These are phyloP conservation scores for Ochotona princeps DNA, from an alignment of 2,113 vertebrate genomes.

Conservation along the genomic window DNA sequence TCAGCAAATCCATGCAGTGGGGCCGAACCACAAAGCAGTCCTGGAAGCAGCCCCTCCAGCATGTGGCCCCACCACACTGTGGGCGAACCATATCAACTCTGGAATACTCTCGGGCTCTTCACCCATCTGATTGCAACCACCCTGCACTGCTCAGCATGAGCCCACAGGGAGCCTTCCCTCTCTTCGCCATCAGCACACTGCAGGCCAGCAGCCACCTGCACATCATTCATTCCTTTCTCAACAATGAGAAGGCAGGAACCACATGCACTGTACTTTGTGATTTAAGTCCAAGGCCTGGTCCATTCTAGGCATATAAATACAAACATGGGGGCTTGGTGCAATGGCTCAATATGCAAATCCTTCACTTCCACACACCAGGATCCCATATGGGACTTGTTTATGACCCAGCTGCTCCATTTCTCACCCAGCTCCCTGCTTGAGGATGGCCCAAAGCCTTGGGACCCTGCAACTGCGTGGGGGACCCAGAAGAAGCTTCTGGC, in stretches of 20 bases:
- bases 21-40: neutral
- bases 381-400: too few species aligned
- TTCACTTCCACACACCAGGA: too few species aligned
- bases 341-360: too few species aligned
- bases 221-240: neutral
- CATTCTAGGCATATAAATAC: neutral
- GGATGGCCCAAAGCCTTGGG: too few species aligned
- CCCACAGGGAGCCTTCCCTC: neutral
- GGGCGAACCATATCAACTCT: neutral
- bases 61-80: neutral
- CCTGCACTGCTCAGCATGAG: neutral
- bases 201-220: neutral
- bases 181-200: neutral
- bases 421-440: too few species aligned
- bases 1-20: neutral
- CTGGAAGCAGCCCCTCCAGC: too few species aligned
- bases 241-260: neutral
- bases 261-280: conserved; percentile 9
- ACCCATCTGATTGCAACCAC: neutral
- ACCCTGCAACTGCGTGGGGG: too few species aligned
- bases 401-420: too few species aligned
- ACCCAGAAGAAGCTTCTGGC: too few species aligned
- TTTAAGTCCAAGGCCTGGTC: neutral
- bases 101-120: neutral
- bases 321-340: too few species aligned